A percentile compares a stretch with the other conserved stretches of the same genome.
Conservation (phyloP, 2,888 invertebrate species). For the Tiphia femorata region DNA sequence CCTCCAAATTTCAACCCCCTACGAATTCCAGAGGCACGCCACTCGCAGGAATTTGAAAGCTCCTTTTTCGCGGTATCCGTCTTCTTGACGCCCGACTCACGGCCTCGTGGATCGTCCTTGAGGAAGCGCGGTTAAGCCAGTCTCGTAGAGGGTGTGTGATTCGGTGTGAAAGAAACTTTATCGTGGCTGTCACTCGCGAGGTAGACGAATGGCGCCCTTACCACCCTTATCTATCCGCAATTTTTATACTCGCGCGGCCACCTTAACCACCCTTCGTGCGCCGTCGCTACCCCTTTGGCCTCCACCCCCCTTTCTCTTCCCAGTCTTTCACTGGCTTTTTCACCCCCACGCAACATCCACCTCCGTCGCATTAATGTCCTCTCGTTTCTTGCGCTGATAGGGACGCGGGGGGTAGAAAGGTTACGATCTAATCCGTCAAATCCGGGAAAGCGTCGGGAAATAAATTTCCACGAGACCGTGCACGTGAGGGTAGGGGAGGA, state of each 20-base stretch:
- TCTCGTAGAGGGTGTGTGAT: no score
- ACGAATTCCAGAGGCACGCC: no score
- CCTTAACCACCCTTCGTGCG: background rate
- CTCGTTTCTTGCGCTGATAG: no score
- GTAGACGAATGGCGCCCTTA: conserved; percentile 54
- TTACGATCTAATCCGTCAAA: conserved; percentile 42
- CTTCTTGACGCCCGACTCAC: conserved; percentile 13
- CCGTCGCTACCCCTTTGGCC: background rate
- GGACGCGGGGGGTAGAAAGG: conserved; percentile 30
- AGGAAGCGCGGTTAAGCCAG: conserved; percentile 42
- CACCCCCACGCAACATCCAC: no score
- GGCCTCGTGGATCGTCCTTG: conserved; percentile 18
- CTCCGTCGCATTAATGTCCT: conserved; percentile 46
- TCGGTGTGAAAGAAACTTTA: conserved; percentile 50
- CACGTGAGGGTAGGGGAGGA: background rate
- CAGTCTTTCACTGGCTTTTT: no score
- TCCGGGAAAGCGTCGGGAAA: conserved; percentile 38
- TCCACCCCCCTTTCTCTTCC: no score
- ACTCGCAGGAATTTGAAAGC: conserved; percentile 9
- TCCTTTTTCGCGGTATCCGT: conserved; percentile 32
- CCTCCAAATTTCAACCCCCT: no score
- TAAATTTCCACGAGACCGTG: conserved; percentile 32
- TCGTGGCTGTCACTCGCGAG: conserved; percentile 49
- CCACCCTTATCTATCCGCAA: conserved; percentile 50
- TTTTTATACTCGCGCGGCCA: conserved; percentile 32